Conservation (phyloP, 2,888 invertebrate genomes). For the Ormyrus pomaceus region DNA sequence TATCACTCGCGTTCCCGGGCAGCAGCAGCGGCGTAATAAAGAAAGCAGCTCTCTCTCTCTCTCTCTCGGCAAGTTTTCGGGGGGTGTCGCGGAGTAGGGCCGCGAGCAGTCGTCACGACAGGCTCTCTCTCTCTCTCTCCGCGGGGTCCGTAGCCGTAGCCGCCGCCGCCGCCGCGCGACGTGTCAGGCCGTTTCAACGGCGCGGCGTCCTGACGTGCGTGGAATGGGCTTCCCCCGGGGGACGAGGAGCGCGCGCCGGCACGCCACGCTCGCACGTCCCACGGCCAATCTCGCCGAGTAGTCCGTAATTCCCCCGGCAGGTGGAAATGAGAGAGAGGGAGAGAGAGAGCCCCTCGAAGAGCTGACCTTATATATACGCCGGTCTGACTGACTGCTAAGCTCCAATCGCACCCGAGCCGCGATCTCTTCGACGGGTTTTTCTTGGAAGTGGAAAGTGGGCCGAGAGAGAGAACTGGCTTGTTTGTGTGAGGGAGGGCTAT, state of each 20-base stretch:
- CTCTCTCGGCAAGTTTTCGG: neutral
- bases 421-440: no score
- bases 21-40: no score
- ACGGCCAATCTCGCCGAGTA: conserved; percentile 65
- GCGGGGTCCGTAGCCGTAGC: conserved; percentile 55
- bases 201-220: conserved; percentile 67
- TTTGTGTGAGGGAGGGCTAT: no score
- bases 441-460: no score
- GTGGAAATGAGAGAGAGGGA: conserved; percentile 53
- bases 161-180: neutral
- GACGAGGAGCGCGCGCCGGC: conserved; percentile 48
- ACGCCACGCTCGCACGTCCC: conserved; percentile 63
- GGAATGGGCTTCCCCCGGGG: conserved; percentile 66
- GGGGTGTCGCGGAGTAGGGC: conserved; percentile 56
- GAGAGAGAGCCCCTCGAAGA: neutral
- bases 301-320: conserved; percentile 56
- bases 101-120: conserved; percentile 58
- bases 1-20: no score
- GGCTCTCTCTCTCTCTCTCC: no score
- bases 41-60: no score
- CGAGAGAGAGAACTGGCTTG: no score
- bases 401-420: no score
- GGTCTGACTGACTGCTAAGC: no score
- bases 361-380: neutral
- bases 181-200: conserved; percentile 71